phyloP scores from a whole-genome alignment of 2,888 invertebrate species.

The Rhingia rostrata region DNA sequence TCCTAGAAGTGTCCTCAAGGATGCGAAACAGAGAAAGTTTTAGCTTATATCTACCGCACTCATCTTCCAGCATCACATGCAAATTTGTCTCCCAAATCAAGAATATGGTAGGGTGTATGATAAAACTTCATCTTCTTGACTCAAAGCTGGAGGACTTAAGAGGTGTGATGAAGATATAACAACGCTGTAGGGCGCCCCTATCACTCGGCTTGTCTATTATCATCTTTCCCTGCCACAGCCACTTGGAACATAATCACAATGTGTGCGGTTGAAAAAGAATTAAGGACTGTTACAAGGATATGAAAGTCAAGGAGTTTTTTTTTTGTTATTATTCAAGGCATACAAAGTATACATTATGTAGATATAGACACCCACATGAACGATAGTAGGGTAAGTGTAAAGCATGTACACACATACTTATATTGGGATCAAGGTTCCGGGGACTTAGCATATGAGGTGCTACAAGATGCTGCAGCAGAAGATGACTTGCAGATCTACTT shows the following conservation, averaged over 20 bases:
- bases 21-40: constrained; percentile 53
- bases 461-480: constrained; percentile 13
- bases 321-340: not conserved
- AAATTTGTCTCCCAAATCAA: constrained; percentile 28
- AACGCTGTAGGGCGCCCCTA: constrained; percentile 48
- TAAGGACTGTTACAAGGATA: constrained; percentile 70
- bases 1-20: constrained; percentile 44
- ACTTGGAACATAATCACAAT: constrained; percentile 47
- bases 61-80: constrained; percentile 52
- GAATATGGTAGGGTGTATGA: constrained; percentile 1
- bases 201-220: constrained; percentile 50
- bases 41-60: constrained; percentile 28
- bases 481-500: constrained; percentile 47
- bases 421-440: constrained; percentile 59
- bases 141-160: constrained; percentile 47
- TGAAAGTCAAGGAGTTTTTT: constrained; percentile 70
- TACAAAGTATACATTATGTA: too few relatives aligned
- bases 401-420: not conserved
- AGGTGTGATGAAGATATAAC: constrained; percentile 65
- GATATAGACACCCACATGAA: not conserved
- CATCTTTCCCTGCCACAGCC: constrained; percentile 34
- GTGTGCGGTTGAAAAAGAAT: constrained; percentile 56
- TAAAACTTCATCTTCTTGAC: constrained; percentile 62
- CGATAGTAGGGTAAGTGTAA: constrained; percentile 1
- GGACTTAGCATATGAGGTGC: constrained; percentile 35